These are phyloP conservation scores for Pteropus alecto DNA, from an alignment of 2,113 vertebrate species.

Conservation along the genomic window DNA sequence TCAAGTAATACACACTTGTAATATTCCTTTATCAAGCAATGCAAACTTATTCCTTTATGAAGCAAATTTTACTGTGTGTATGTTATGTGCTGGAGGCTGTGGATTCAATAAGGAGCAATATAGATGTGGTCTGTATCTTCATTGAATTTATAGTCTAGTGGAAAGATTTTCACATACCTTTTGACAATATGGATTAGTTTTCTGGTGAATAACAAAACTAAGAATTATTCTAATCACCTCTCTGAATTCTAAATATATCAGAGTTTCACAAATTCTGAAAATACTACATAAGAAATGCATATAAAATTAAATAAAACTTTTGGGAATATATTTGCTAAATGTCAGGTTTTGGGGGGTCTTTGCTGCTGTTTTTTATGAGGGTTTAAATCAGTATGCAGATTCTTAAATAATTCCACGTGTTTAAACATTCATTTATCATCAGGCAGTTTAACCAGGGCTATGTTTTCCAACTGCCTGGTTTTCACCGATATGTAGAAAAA, in stretches of 20 bases:
- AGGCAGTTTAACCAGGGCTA: conserved; percentile 35
- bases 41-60: neutral
- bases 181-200: neutral
- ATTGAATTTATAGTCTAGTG: neutral
- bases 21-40: neutral
- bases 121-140: neutral
- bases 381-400: conserved; percentile 31
- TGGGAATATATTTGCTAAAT: neutral
- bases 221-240: neutral
- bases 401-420: conserved; percentile 34
- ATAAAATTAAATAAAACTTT: conserved; percentile 10
- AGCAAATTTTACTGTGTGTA: neutral
- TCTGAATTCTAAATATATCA: neutral
- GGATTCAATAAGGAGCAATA: neutral
- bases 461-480: conserved; percentile 60
- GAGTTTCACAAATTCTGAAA: conserved; percentile 33
- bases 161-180: neutral
- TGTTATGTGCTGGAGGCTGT: neutral
- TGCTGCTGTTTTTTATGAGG: conserved; percentile 25
- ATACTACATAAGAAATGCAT: neutral
- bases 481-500: conserved; percentile 9
- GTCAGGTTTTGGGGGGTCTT: neutral
- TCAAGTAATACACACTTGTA: neutral
- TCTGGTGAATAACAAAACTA: conserved; percentile 10
- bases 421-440: conserved; percentile 59